Evolutionary conservation across 2,888 invertebrate species (phyloP), one percentile per base, ranked within the genome.

Genomic region (Cantharis lateralis): DNA sequence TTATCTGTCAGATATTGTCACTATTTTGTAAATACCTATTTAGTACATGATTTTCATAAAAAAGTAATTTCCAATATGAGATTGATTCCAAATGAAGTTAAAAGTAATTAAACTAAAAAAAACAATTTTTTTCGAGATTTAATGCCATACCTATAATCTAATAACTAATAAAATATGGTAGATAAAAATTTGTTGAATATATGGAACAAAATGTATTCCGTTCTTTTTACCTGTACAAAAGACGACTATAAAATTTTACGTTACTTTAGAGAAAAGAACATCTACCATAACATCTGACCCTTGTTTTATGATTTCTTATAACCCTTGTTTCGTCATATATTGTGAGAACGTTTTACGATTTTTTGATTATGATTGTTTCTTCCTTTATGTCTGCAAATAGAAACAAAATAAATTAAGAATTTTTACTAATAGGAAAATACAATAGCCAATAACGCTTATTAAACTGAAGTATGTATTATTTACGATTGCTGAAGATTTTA

Each of bases 241-340:
- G 73, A 68, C 66, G 72, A 75, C 78, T 76, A 78, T 78, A 78
- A 78, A 78, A 78, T 71, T 75, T 78, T 78, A 78, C 73, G 76
- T 74, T 74, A 62, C 76, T 75, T 72, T 78, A 62, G 78, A 76
- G 73, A 76, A 70, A 73, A 74, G 74, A 72, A 75, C 75, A 78
- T 75, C 71, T 70, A 74, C 75, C 74, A 76, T 78, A 78, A 78
- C 74, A 76, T 78, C 71, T 76, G 78, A 78, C 78, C 78, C 76
- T 78, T 74, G 76, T 78, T 78, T 78, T 78, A 78, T 76, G 78
- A 76, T 78, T 78, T 78, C 76, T 78, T 78, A 76, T 78, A 78
- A 78, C 78, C 76, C 76, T 76, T 76, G 78, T 78, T 78, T 78
- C 78, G 64, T 78, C 78, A 76, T 76, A 78, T 76, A 78, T 78